Base-by-base conservation (phyloP, 53 echinoderm and acorn worm species). In the Glandiceps talaboti region DNA sequence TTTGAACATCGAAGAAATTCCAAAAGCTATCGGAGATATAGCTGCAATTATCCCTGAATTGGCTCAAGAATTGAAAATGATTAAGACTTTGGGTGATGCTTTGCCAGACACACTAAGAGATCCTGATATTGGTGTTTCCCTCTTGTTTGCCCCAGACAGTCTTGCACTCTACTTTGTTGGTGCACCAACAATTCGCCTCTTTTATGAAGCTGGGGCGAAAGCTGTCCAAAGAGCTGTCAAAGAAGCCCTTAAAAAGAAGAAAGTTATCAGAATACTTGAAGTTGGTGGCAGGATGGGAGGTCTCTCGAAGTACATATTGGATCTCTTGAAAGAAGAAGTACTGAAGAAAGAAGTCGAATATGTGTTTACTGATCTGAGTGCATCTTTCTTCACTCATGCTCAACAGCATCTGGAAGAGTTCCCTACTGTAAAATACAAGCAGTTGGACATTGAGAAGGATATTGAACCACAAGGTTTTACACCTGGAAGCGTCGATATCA, bases 321-420 rank as follows among this genome's bases (percentile, higher is more conserved):
- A 86, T 73, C 82, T 78, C 32, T 79, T 96, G 1, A 84, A 85
- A 30, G 76, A 86, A 10, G 77, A 84, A 1, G 86, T 90, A 30
- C 74, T 88, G 64, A 85, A 84, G 33, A 81, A 84, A 1, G 81
- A 88, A 27, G 78, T 96, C 25, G 90, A 92, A 74, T 96, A 93
- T 79, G 78, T 92, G 73, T 96, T 96, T 81, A 96, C 96, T 14
- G 96, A 96, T 79, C 79, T 92, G 74, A 96, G 96, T 81, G 90
- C 83, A 1, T 83, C 96, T 0, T 96, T 96, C 86, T 96, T 96
- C 80, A 81, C 83, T 27, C 88, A 90, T 32, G 96, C 96, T 27
- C 79, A n/a, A n/a, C n/a, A n/a, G n/a, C n/a, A n/a, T n/a, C n/a
- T n/a, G n/a, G n/a, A n/a, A n/a, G n/a, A n/a, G n/a, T n/a, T n/a